These are phyloP conservation scores for Pelusios castaneus DNA, from an alignment of 2,113 vertebrate species.

Conservation along the genomic window DNA sequence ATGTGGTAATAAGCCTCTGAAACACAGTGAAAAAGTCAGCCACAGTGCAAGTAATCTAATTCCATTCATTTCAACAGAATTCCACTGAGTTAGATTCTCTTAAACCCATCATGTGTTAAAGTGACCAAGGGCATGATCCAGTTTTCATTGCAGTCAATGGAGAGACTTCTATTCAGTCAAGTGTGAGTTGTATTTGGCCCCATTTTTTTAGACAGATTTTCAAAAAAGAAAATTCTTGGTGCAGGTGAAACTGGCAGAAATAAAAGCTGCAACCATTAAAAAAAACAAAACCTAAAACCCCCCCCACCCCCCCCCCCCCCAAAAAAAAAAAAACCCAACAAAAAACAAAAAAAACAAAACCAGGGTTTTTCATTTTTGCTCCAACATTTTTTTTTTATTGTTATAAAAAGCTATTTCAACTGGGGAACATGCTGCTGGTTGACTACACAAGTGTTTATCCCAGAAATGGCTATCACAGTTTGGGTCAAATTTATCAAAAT, in stretches of 20 bases:
- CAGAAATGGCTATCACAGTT: not conserved
- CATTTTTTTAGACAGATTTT: not conserved
- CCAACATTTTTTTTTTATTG: not conserved
- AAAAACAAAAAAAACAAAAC: too few relatives aligned
- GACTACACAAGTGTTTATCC: not conserved
- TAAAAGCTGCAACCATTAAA: not conserved
- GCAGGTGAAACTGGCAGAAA: not conserved
- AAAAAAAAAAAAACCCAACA: not conserved
- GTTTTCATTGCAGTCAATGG: not conserved
- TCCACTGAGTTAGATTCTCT: not conserved
- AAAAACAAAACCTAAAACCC: not conserved
- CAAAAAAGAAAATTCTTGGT: not conserved
- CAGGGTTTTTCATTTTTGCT: not conserved
- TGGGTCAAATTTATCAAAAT: not conserved
- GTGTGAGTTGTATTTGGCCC: not conserved
- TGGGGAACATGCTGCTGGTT: not conserved
- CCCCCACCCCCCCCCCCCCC: too few relatives aligned
- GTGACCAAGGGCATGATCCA: not conserved
- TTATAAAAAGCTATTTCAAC: not conserved
- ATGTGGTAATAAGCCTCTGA: fast-evolving
- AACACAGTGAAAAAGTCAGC: not conserved
- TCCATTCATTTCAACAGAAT: not conserved
- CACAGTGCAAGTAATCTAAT: not conserved
- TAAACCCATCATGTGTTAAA: not conserved
- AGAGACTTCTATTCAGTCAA: not conserved